Percentiles rank a stretch among this genome's conserved stretches.
phyloP scores from a whole-genome alignment of 2,797 vertebrate species.

The Etheostoma nigrum region DNA sequence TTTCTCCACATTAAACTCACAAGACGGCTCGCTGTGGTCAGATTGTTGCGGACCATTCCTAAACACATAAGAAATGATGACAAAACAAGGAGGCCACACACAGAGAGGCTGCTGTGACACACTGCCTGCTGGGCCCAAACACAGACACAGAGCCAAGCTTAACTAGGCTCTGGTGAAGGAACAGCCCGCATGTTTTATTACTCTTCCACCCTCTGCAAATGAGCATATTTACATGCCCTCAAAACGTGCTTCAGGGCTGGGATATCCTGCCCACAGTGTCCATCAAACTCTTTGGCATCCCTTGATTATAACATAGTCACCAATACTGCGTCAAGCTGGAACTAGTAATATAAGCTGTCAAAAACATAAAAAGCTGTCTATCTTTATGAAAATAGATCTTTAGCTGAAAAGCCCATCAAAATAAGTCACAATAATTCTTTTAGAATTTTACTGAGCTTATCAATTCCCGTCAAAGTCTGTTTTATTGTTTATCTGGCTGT shows the following conservation, averaged over 20 bases:
- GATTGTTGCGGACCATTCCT: slow-evolving; percentile 80
- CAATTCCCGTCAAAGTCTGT: neutral
- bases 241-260: slow-evolving; percentile 42
- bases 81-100: slow-evolving; percentile 86
- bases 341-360: slow-evolving; percentile 39
- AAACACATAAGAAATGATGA: slow-evolving; percentile 85
- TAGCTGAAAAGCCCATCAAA: neutral
- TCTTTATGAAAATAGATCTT: slow-evolving; percentile 26
- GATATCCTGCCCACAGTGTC: slow-evolving; percentile 52
- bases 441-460: neutral
- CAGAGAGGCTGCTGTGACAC: slow-evolving; percentile 73
- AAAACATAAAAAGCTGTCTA: slow-evolving; percentile 22
- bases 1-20: slow-evolving; percentile 59
- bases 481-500: neutral
- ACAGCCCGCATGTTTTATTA: slow-evolving; percentile 57
- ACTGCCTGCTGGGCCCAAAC: slow-evolving; percentile 69
- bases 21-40: slow-evolving; percentile 74
- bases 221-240: slow-evolving; percentile 55
- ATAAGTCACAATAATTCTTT: slow-evolving; percentile 3
- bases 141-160: slow-evolving; percentile 62
- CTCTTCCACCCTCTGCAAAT: slow-evolving; percentile 58
- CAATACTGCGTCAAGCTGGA: slow-evolving; percentile 25
- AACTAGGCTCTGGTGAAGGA: slow-evolving; percentile 48
- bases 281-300: slow-evolving; percentile 49
- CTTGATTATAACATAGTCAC: slow-evolving; percentile 56